phyloP scores from a whole-genome alignment of 1,140 invertebrate genomes.

The Drosophila micromelanica region DNA sequence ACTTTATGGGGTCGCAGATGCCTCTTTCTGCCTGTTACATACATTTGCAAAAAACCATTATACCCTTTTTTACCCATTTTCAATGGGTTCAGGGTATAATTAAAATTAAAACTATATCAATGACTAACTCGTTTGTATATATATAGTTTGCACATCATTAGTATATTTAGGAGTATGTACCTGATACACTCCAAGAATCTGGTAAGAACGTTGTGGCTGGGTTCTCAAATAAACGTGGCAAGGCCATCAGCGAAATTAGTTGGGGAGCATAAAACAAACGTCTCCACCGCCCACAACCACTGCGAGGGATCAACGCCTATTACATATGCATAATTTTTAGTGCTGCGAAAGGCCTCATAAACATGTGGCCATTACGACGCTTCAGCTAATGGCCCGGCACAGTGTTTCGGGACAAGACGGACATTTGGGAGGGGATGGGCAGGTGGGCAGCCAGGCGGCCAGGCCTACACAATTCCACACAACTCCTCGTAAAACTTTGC shows the following conservation, averaged over 20 bases:
- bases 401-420: conserved; percentile 20
- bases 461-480: conserved; percentile 44
- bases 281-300: conserved; percentile 47
- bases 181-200: neutral
- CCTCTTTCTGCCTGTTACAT: too few species aligned
- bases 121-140: neutral
- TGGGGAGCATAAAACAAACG: conserved; percentile 33
- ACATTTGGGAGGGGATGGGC: conserved; percentile 1
- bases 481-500: conserved; percentile 57
- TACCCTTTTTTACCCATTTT: too few species aligned
- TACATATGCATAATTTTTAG: conserved; percentile 58
- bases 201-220: neutral
- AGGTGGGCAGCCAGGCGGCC: neutral
- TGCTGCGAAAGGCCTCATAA: conserved; percentile 65
- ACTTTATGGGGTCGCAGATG: too few species aligned
- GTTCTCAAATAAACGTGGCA: neutral
- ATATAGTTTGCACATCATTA: neutral
- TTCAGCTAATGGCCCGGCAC: conserved; percentile 57
- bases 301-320: conserved; percentile 42
- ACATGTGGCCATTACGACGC: conserved; percentile 71
- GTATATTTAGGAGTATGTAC: neutral
- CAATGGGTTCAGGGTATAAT: too few species aligned
- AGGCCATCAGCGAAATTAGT: conserved; percentile 33
- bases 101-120: too few species aligned
- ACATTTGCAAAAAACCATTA: too few species aligned